phyloP scores from a whole-genome alignment of 2,888 invertebrate genomes.

The Troides oblongomaculatus region DNA sequence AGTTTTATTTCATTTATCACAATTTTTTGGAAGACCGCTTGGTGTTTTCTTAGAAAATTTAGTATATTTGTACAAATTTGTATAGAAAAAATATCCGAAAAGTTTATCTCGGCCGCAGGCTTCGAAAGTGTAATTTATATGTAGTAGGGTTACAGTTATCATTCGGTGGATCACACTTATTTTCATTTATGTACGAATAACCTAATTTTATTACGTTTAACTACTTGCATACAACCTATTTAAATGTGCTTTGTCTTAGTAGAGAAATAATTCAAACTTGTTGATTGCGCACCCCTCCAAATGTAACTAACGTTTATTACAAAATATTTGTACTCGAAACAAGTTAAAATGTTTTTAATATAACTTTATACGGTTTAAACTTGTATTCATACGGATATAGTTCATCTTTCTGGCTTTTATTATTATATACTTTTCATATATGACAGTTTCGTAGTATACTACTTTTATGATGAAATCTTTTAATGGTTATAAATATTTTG shows the following conservation, averaged over 20 bases:
- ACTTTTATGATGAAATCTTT: too few relatives aligned
- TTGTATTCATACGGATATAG: too few relatives aligned
- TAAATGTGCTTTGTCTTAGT: neutral
- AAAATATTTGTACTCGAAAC: too few relatives aligned
- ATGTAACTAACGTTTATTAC: too few relatives aligned
- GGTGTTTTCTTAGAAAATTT: slow-evolving; percentile 10
- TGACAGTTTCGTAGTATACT: too few relatives aligned
- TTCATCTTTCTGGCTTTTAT: too few relatives aligned
- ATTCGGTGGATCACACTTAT: slow-evolving; percentile 36
- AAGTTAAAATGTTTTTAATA: too few relatives aligned
- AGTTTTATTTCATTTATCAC: neutral
- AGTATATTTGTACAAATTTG: slow-evolving; percentile 25
- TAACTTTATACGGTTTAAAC: too few relatives aligned
- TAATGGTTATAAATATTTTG: too few relatives aligned
- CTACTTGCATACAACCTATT: neutral
- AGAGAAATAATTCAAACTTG: neutral
- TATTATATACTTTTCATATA: too few relatives aligned
- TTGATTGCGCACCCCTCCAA: too few relatives aligned
- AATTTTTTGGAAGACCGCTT: neutral
- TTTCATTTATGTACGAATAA: neutral
- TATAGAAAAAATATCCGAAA: slow-evolving; percentile 39
- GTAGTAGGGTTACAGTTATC: slow-evolving; percentile 50
- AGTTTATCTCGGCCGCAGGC: slow-evolving; percentile 47
- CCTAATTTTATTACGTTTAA: neutral
- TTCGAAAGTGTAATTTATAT: slow-evolving; percentile 55